Base-by-base conservation (phyloP, 1,140 invertebrate species). In the Mactra quadrangularis region DNA sequence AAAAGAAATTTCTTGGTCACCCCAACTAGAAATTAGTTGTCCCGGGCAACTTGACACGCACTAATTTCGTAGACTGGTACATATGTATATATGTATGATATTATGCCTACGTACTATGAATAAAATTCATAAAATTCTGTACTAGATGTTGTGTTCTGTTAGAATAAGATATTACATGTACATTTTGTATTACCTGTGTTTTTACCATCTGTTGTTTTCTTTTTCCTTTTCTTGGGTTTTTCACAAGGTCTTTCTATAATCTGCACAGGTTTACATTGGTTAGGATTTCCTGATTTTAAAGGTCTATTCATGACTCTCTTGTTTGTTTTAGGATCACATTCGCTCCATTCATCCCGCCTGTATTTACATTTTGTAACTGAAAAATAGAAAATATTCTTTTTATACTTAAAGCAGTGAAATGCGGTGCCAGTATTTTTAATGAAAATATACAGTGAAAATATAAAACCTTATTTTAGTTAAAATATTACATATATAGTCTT, bases 271-370 rank as follows among this genome's bases (percentile, higher is more conserved):
- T 41, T 22, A 59, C 70, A 74, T 13, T 9, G 19, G 19, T 22
- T 1, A 7, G 70, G 53, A 33, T 57, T 31, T n/a, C 70, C 70
- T 27, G 22, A 17, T 31, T 74, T 74, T 1, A 74, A 31, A 22
- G 29, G 4, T 25, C 38, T 27, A 35, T 57, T 50, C n/a, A 25
- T 53, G 38, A 79, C 75, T 78, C 84, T 81, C 7, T 55, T 70
- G 17, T 89, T 84, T 29, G 85, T 87, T 0, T 25, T 55, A 19
- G 85, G 66, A 52, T 89, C 85, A 84, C 88, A 89, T 19, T 85
- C 84, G 55, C 82, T 82, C 88, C 88, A 89, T n/a, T 82, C 81
- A 29, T 25, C 41, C 19, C 78, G 25, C 17, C 60, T 33, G 62
- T 89, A 89, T 53, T 89, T 85, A 66, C 88, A 89, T 47, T 70